These are phyloP conservation scores for Calonectris borealis DNA, from an alignment of 2,113 vertebrate genomes.

Conservation along the genomic window DNA sequence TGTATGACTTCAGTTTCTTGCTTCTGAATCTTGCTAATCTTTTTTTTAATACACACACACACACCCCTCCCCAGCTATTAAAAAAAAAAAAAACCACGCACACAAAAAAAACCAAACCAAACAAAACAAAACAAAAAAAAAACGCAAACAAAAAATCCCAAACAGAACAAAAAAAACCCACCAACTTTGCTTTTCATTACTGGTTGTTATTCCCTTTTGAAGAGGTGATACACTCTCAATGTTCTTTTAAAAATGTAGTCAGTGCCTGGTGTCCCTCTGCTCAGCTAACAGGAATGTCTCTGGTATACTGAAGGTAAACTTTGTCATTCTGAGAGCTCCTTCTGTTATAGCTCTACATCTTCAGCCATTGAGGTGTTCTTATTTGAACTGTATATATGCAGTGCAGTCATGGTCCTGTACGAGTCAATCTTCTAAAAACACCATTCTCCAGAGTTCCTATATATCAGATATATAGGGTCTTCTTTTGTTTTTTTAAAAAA, in stretches of 20 bases:
- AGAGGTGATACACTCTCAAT: fast-evolving
- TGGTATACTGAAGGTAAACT: background rate
- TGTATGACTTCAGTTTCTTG: background rate
- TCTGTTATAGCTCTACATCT: background rate
- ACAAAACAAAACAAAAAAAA: too few species aligned
- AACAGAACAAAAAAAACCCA: background rate
- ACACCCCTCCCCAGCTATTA: background rate
- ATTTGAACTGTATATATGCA: background rate
- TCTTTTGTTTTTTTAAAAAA: background rate
- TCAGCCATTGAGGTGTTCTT: background rate
- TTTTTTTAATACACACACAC: background rate
- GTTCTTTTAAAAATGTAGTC: background rate
- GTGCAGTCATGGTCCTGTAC: background rate
- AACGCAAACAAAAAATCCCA: background rate
- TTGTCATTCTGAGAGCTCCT: background rate
- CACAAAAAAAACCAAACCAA: background rate
- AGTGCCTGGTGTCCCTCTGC: background rate
- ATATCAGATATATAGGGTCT: background rate
- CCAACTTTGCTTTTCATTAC: background rate
- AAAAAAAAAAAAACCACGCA: too few species aligned
- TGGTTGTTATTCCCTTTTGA: background rate
- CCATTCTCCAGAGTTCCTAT: background rate
- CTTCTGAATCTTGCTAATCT: background rate
- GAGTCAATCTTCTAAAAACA: background rate
- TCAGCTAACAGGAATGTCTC: background rate